These are phyloP conservation scores for Emydura subglobosa DNA, from an alignment of 2,113 vertebrate species.

Conservation along the genomic window DNA sequence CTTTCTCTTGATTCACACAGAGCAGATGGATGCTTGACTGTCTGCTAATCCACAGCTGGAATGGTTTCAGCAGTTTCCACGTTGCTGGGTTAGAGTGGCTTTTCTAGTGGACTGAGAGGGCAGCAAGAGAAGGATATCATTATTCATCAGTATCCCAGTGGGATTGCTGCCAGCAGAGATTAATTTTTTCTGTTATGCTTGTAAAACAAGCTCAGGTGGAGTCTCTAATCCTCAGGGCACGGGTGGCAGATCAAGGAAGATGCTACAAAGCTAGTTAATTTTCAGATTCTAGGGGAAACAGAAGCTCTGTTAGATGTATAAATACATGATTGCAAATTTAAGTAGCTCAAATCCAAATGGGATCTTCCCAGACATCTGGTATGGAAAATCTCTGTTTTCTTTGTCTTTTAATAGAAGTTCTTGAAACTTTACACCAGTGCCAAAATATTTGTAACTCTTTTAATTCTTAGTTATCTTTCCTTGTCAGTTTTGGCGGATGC, in stretches of 20 bases:
- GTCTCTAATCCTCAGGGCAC: slow-evolving; percentile 89
- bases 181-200: slow-evolving; percentile 92
- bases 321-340: slow-evolving; percentile 91
- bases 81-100: slow-evolving; percentile 88
- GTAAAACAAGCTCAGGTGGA: slow-evolving; percentile 93
- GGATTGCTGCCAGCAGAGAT: slow-evolving; percentile 89
- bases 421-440: slow-evolving; percentile 75
- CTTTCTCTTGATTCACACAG: slow-evolving; percentile 80
- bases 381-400: slow-evolving; percentile 81
- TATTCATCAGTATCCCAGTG: slow-evolving; percentile 91
- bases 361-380: slow-evolving; percentile 87
- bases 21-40: slow-evolving; percentile 91
- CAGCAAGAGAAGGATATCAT: slow-evolving; percentile 89
- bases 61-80: slow-evolving; percentile 87
- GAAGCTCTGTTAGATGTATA: slow-evolving; percentile 89
- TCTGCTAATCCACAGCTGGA: slow-evolving; percentile 90
- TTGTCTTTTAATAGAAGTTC: slow-evolving; percentile 82
- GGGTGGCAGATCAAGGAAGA: slow-evolving; percentile 92
- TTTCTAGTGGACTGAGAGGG: slow-evolving; percentile 90
- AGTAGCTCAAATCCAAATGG: slow-evolving; percentile 89
- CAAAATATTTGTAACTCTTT: slow-evolving; percentile 66
- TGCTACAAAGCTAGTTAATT: slow-evolving; percentile 92
- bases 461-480: not conserved
- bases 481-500: slow-evolving; percentile 8
- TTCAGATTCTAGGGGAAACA: slow-evolving; percentile 89